phyloP scores from a whole-genome alignment of 2,113 vertebrate genomes.

The Gallinago undulata region DNA sequence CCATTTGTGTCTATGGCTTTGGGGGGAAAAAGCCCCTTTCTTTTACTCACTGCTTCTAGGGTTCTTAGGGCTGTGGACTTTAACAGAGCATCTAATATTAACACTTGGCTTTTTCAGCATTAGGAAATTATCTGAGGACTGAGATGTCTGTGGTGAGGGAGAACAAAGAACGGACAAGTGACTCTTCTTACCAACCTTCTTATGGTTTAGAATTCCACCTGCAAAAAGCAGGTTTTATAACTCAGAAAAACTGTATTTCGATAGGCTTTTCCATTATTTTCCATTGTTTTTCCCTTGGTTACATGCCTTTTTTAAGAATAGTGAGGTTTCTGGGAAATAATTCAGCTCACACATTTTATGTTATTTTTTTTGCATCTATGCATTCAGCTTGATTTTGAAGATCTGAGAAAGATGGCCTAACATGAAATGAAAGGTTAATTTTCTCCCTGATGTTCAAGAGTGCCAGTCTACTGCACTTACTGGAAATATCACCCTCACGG shows the following conservation, averaged over 20 bases:
- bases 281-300: not conserved
- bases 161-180: not conserved
- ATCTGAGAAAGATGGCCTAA: not conserved
- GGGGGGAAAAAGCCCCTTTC: rapidly evolving
- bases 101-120: not conserved
- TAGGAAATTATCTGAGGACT: not conserved
- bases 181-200: not conserved
- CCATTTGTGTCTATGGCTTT: not conserved
- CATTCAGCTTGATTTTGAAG: not conserved
- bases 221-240: not conserved
- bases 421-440: not conserved
- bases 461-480: not conserved
- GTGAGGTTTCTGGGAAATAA: not conserved
- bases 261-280: not conserved
- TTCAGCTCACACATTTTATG: not conserved
- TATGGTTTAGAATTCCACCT: not conserved
- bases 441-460: not conserved
- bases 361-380: not conserved
- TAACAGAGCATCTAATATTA: not conserved
- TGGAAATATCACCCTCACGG: not conserved
- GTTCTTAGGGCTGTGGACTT: not conserved
- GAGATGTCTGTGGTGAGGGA: not conserved
- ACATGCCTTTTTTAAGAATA: not conserved
- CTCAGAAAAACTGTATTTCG: not conserved
- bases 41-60: not conserved